phyloP scores from a whole-genome alignment of 1,140 invertebrate genomes.

The Drosophila carrolli region DNA sequence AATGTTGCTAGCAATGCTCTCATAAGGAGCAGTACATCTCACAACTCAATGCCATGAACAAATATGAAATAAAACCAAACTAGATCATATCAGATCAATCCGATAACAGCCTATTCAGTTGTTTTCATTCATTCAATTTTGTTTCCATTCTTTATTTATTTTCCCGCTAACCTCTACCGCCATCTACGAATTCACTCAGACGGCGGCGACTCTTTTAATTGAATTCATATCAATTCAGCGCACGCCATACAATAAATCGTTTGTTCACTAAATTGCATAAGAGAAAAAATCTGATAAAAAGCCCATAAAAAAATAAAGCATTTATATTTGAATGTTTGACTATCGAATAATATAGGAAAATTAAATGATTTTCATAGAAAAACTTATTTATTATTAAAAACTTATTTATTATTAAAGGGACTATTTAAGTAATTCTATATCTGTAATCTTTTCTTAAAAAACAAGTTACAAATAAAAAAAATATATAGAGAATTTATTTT shows the following conservation, averaged over 20 bases:
- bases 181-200: background rate
- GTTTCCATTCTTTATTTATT: constrained; percentile 25
- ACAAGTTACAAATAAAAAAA: too few species aligned
- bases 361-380: too few species aligned
- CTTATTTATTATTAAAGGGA: too few species aligned
- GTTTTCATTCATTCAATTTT: constrained; percentile 35
- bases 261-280: constrained; percentile 3
- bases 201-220: constrained; percentile 48
- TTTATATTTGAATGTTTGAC: too few species aligned
- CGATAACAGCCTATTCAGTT: constrained; percentile 25
- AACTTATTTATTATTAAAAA: too few species aligned
- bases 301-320: too few species aligned
- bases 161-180: background rate
- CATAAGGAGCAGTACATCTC: background rate
- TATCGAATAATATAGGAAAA: too few species aligned
- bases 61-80: constrained; percentile 5
- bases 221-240: constrained; percentile 68
- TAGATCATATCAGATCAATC: constrained; percentile 36
- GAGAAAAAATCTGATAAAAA: background rate
- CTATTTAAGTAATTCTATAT: too few species aligned
- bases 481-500: too few species aligned
- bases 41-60: too few species aligned
- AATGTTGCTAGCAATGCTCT: background rate
- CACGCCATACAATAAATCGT: constrained; percentile 34
- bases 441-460: too few species aligned